phyloP scores from a whole-genome alignment of 2,888 invertebrate genomes.

The Thyatira batis region DNA sequence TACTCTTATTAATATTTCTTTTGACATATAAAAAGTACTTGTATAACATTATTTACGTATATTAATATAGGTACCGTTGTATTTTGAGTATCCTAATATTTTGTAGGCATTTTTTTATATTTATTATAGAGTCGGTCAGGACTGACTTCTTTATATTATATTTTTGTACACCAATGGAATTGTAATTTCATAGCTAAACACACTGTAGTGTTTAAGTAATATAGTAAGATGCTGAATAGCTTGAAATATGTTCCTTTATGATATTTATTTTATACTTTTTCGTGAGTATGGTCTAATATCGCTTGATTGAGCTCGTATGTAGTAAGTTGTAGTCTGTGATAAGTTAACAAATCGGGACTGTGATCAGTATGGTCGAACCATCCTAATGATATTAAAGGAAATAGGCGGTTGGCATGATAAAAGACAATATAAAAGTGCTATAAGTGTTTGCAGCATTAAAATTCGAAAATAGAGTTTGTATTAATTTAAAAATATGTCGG shows the following conservation, averaged over 20 bases:
- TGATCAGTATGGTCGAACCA: slow-evolving; percentile 62
- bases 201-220: slow-evolving; percentile 17
- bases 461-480: too few relatives aligned
- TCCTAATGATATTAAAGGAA: slow-evolving; percentile 32
- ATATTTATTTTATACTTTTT: slow-evolving; percentile 9
- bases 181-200: slow-evolving; percentile 13
- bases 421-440: neutral
- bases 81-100: neutral
- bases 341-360: slow-evolving; percentile 52
- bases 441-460: too few relatives aligned
- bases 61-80: neutral
- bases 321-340: slow-evolving; percentile 53
- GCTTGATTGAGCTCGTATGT: slow-evolving; percentile 24
- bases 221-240: slow-evolving; percentile 26
- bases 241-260: slow-evolving; percentile 15
- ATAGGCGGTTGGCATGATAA: slow-evolving; percentile 30
- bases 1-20: neutral
- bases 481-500: too few relatives aligned
- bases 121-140: neutral
- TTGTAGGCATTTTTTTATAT: neutral
- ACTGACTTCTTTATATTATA: slow-evolving; percentile 12
- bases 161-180: slow-evolving; percentile 37
- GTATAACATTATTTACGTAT: neutral
- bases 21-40: neutral
- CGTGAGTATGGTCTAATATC: slow-evolving; percentile 10